Evolutionary conservation across 2,113 vertebrate genomes (phyloP), one percentile per base, ranked within the genome.

Genomic region (Datnioides undecimradiatus): DNA sequence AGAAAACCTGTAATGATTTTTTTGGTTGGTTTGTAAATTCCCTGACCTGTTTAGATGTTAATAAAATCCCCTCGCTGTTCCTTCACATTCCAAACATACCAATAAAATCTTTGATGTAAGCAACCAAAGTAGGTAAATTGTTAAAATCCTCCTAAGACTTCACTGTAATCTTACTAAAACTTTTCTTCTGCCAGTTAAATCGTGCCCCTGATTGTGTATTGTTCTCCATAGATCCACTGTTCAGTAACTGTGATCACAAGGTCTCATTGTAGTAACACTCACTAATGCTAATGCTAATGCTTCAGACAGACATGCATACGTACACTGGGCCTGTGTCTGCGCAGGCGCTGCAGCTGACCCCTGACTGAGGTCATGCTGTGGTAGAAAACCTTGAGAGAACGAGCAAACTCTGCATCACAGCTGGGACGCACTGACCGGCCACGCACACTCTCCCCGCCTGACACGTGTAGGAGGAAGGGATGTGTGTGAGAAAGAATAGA

Each of bases 331-430:
- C 83, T 94, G 65, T 88, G 87, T 76, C 94, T 94, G 83, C 92
- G 93, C 71, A 97, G 80, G 10, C 91, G 90, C 87, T 96, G 95
- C 58, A 97, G 92, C 66, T 95, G 95, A 54, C 83, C 94, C 79
- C 93, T 90, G 6, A 96, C 95, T 5, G 77, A 74, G 0, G 93
- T 97, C 96, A 96, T 96, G 58, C 94, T 95, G 91, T 95, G 96
- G 80, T 97, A 97, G 93, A 97, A 97, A 58, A 91, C 91, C 78
- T 97, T 97, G 0, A 97, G 95, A 8, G 96, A 95, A 33, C 92
- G 95, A 58, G 96, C 96, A 51, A 97, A 95, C 52, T 97, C 96
- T 27, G 92, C 94, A 59, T 97, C 95, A 0, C 91, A 95, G 90
- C 95, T 94, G 55, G 92, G 91, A 51, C 87, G 89, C 25, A 89